phyloP scores from a whole-genome alignment of 2,113 vertebrate genomes.

The Halcyon senegalensis region DNA sequence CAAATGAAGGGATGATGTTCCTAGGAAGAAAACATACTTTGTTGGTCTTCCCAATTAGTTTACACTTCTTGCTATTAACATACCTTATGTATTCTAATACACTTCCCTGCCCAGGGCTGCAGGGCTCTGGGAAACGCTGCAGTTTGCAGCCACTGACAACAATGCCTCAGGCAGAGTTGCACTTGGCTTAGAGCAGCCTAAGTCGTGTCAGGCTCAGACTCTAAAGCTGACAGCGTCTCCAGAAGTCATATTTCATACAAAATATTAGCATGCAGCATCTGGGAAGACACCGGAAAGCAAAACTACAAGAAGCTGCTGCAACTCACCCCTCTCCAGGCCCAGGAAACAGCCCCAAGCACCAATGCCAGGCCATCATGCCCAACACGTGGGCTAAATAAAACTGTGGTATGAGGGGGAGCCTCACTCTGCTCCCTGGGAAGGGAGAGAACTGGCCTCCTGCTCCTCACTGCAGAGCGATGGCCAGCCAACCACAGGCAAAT shows the following conservation, averaged over 20 bases:
- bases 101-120: neutral
- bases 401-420: too few relatives aligned
- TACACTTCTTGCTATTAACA: neutral
- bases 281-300: neutral
- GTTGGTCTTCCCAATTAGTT: neutral
- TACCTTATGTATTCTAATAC: neutral
- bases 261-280: neutral
- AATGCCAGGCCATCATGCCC: too few relatives aligned
- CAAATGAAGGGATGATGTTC: conserved; percentile 91
- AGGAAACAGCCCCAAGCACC: neutral
- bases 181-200: neutral
- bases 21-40: conserved; percentile 63
- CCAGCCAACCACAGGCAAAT: accelerated
- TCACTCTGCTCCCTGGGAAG: accelerated
- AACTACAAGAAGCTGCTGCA: neutral
- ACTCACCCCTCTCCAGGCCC: accelerated
- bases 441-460: neutral
- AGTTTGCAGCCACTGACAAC: neutral
- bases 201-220: accelerated
- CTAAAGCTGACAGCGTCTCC: neutral
- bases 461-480: neutral
- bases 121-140: neutral
- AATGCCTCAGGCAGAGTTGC: neutral
- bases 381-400: neutral
- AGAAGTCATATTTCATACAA: neutral